These are phyloP conservation scores for Dunckerocampus dactyliophorus DNA, from an alignment of 2,113 vertebrate species.

Conservation along the genomic window DNA sequence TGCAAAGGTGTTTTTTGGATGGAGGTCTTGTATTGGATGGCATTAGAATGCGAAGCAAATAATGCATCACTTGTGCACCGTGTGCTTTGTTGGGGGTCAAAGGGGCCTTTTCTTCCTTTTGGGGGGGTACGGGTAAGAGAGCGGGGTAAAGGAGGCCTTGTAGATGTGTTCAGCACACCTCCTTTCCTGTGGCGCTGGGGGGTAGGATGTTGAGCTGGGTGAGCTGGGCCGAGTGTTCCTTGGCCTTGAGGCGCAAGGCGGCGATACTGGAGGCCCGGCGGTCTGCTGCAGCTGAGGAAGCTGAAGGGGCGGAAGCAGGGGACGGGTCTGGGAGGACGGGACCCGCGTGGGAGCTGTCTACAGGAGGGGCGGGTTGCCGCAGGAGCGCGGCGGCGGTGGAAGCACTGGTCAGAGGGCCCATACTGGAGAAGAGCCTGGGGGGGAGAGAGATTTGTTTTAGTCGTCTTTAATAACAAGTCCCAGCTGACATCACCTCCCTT, in stretches of 20 bases:
- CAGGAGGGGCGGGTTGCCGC: conserved; percentile 81
- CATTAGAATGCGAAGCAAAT: background rate
- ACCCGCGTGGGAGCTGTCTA: conserved; percentile 79
- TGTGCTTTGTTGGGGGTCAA: conserved; percentile 72
- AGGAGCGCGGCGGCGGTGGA: conserved; percentile 89
- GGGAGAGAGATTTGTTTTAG: conserved; percentile 2
- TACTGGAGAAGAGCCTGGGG: conserved; percentile 89
- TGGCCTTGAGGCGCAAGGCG: conserved; percentile 92
- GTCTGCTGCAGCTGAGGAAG: conserved; percentile 81
- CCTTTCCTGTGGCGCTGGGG: conserved; percentile 87
- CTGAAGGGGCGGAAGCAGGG: conserved; percentile 65
- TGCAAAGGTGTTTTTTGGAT: background rate
- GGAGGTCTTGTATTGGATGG: background rate
- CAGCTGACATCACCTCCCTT: background rate
- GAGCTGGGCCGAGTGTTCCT: conserved; percentile 96
- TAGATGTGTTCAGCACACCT: conserved; percentile 87
- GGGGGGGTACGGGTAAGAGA: too few relatives aligned
- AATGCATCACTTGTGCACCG: conserved; percentile 13
- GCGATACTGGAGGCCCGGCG: conserved; percentile 93
- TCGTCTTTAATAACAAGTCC: background rate
- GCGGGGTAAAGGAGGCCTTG: conserved; percentile 30
- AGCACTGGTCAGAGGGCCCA: conserved; percentile 90
- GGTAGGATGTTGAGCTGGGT: conserved; percentile 98
- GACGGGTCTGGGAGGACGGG: conserved; percentile 71
- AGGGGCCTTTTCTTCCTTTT: conserved; percentile 12